These are phyloP conservation scores for Saguinus midas DNA, from an alignment of 2,113 vertebrate species.

Conservation along the genomic window DNA sequence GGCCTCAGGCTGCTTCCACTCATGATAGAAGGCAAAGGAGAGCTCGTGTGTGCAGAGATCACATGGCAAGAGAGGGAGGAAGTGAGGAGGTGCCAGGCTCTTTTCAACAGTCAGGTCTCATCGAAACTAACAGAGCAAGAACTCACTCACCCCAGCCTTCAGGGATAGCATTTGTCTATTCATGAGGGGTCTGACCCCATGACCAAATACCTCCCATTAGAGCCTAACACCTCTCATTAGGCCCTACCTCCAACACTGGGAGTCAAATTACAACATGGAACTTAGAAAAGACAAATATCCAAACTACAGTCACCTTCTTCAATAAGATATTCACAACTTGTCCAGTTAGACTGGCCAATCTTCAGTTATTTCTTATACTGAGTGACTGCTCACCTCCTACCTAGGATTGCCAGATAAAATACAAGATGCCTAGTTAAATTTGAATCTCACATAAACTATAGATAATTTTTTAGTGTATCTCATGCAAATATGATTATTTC, in stretches of 20 bases:
- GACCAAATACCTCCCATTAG: no score
- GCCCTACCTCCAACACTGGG: neutral
- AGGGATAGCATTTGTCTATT: neutral
- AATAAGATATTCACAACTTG: neutral
- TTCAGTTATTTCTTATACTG: neutral
- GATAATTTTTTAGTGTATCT: neutral
- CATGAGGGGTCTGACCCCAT: neutral
- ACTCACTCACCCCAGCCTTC: neutral
- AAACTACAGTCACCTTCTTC: neutral
- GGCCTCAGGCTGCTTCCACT: neutral
- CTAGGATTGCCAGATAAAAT: neutral
- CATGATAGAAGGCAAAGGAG: neutral
- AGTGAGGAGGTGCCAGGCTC: neutral
- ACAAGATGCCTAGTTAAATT: neutral
- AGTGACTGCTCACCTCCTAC: neutral
- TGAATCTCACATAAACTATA: conserved; percentile 6
- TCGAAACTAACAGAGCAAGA: neutral
- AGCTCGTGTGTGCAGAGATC: neutral
- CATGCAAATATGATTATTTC: neutral
- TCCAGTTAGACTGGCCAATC: neutral
- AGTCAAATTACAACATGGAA: neutral
- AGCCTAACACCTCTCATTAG: neutral
- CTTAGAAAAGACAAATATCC: neutral
- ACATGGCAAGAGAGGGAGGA: neutral
- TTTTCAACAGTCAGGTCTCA: neutral